A percentile compares a stretch with the other conserved stretches of the same genome.
phyloP scores from a whole-genome alignment of 2,113 vertebrate species.

The Chauna torquata region DNA sequence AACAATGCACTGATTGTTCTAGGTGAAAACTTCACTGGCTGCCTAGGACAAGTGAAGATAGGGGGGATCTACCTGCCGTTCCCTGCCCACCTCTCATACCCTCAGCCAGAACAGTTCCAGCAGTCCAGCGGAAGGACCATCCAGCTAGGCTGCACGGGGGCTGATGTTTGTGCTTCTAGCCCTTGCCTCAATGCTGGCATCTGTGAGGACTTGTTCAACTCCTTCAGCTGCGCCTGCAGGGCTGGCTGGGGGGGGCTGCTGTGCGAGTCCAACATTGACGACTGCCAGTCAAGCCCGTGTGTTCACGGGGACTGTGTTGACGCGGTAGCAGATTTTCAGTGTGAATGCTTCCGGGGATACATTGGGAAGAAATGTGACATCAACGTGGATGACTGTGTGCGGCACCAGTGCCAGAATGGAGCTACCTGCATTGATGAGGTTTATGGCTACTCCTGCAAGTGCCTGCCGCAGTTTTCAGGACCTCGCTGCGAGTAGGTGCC shows the following conservation, averaged over 20 bases:
- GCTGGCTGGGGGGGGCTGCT: slow-evolving; percentile 83
- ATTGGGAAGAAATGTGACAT: slow-evolving; percentile 82
- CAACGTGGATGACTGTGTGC: slow-evolving; percentile 84
- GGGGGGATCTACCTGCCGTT: slow-evolving; percentile 88
- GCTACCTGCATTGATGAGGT: slow-evolving; percentile 75
- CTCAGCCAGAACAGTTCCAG: slow-evolving; percentile 78
- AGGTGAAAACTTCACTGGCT: slow-evolving; percentile 90
- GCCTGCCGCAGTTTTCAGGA: slow-evolving; percentile 76
- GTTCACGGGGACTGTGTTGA: slow-evolving; percentile 81
- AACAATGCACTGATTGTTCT: slow-evolving; percentile 67
- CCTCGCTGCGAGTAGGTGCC: slow-evolving; percentile 86
- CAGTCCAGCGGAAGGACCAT: background rate
- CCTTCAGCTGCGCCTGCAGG: slow-evolving; percentile 83
- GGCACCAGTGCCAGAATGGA: slow-evolving; percentile 81
- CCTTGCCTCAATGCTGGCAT: slow-evolving; percentile 85
- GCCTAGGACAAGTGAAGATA: slow-evolving; percentile 85
- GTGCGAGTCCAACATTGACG: slow-evolving; percentile 81
- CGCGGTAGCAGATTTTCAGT: slow-evolving; percentile 82
- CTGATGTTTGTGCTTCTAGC: slow-evolving; percentile 77
- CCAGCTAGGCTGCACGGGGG: slow-evolving; percentile 81
- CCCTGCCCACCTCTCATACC: slow-evolving; percentile 22
- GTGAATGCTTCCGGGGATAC: slow-evolving; percentile 85
- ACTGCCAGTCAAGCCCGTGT: slow-evolving; percentile 84
- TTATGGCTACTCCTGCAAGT: slow-evolving; percentile 80
- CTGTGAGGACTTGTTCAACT: slow-evolving; percentile 88